Evolutionary conservation across 2,888 invertebrate species (phyloP).

Genomic region (Drosophila emarginata): DNA sequence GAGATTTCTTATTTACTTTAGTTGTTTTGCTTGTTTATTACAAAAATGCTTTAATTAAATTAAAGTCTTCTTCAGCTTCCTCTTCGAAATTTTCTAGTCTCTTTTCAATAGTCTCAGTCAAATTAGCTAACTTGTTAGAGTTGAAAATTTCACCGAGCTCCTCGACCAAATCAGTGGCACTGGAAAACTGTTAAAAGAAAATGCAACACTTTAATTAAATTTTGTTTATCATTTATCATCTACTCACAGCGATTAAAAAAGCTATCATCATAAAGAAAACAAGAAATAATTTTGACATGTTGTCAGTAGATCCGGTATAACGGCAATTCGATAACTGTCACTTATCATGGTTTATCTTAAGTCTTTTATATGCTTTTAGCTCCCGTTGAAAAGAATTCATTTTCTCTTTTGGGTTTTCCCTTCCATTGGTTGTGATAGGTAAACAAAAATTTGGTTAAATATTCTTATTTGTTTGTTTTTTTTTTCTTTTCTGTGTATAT

Average conservation of each 20-base stretch:
- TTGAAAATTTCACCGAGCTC: not conserved
- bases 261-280: not conserved
- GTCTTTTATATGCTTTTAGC: not conserved
- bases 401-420: not conserved
- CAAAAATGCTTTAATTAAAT: not conserved
- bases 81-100: not conserved
- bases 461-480: not conserved
- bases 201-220: not conserved
- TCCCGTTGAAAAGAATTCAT: not conserved
- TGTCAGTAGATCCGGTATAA: not conserved
- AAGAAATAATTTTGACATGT: not conserved
- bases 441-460: not conserved
- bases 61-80: not conserved
- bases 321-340: not conserved
- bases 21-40: not conserved
- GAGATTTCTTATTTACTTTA: no score
- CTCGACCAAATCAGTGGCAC: not conserved
- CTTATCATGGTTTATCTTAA: not conserved
- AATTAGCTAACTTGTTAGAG: not conserved
- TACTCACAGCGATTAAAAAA: slow-evolving; percentile 3
- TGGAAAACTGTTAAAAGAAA: not conserved
- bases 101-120: not conserved
- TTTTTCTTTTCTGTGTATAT: no score
- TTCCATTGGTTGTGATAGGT: no score
- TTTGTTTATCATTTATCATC: not conserved